Percentiles rank a stretch among this genome's conserved stretches.
Conservation (phyloP, 2,113 vertebrate species). For the Orthonyx spaldingii region DNA sequence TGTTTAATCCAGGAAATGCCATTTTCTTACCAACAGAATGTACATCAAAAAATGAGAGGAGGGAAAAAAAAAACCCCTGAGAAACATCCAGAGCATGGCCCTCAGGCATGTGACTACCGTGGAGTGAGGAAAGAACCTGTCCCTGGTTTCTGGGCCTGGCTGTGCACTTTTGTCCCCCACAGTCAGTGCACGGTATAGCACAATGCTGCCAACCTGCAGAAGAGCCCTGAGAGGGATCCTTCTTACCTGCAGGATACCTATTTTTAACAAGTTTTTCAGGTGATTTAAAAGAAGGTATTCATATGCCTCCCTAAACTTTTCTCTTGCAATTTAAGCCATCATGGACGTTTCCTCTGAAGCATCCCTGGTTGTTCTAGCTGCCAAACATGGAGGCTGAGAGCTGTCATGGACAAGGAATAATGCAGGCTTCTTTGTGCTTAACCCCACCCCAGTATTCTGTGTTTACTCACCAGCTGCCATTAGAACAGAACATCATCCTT, state of each 20-base stretch:
- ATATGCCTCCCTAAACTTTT: background rate
- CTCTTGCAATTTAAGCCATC: background rate
- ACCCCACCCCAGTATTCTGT: background rate
- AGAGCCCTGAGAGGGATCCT: background rate
- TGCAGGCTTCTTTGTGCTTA: background rate
- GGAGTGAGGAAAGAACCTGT: fast-evolving
- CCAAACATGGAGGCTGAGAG: background rate
- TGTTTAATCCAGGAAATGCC: background rate
- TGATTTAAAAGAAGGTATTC: background rate
- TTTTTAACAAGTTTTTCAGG: background rate
- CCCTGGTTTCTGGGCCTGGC: background rate
- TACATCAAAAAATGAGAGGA: background rate
- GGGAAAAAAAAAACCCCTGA: fast-evolving
- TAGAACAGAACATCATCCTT: background rate
- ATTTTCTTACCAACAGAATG: background rate
- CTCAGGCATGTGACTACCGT: background rate
- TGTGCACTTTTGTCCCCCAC: fast-evolving
- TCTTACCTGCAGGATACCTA: background rate
- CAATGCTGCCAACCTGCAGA: background rate
- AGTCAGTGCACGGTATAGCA: fast-evolving
- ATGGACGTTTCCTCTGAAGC: background rate
- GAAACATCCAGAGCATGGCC: background rate
- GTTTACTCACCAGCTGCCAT: background rate
- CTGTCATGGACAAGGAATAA: background rate
- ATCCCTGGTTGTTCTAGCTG: background rate